Percentiles rank a stretch among this genome's conserved stretches.
phyloP scores from a whole-genome alignment of 1,140 invertebrate species.

The Nomia melanderi region DNA sequence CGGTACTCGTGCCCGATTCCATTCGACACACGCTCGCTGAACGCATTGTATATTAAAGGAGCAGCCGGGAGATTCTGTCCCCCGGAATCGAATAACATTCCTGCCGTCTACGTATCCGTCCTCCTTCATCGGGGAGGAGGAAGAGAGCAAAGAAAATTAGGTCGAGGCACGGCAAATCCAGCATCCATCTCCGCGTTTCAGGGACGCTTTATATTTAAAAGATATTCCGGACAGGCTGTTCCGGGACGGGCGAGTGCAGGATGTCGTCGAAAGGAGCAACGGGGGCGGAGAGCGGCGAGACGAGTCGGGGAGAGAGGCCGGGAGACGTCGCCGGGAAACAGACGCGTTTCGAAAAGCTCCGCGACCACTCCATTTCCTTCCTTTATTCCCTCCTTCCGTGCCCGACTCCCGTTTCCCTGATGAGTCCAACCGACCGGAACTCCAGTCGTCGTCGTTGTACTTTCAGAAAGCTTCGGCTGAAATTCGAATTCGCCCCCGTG shows the following conservation, averaged over 20 bases:
- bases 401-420: conserved; percentile 27
- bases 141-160: conserved; percentile 11
- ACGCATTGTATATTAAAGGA: background rate
- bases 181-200: background rate
- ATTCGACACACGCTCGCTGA: background rate
- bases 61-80: background rate
- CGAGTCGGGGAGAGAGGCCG: background rate
- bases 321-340: conserved; percentile 33
- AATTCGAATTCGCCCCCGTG: conserved; percentile 24
- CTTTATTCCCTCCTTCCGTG: conserved; percentile 39
- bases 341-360: conserved; percentile 26
- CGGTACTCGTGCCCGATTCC: background rate
- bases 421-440: conserved; percentile 21
- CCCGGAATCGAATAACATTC: background rate
- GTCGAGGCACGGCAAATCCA: conserved; percentile 15
- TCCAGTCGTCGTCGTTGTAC: conserved; percentile 34
- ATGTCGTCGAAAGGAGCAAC: conserved; percentile 13
- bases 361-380: conserved; percentile 25
- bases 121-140: background rate
- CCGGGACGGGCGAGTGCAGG: conserved; percentile 16
- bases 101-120: background rate
- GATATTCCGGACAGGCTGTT: conserved; percentile 43
- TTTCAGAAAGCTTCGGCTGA: conserved; percentile 16
- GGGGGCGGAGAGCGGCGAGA: too few species aligned
- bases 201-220: conserved; percentile 58